A percentile compares a stretch with the other conserved stretches of the same genome.
These are phyloP conservation scores for Acanthiza pusilla DNA, from an alignment of 2,797 vertebrate species.

Conservation along the genomic window DNA sequence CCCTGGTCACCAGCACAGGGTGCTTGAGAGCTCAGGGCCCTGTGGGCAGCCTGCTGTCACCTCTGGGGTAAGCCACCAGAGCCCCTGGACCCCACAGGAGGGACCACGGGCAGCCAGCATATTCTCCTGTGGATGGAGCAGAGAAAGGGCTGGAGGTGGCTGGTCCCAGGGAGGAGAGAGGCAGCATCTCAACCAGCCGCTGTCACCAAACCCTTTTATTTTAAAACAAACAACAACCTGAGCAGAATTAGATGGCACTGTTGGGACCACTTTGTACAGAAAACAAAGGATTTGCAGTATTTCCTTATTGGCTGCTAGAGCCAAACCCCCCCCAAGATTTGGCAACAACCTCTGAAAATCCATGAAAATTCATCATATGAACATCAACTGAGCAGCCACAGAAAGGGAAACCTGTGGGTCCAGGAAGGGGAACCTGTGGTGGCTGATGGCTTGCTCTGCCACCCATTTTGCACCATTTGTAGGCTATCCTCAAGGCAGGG, in stretches of 20 bases:
- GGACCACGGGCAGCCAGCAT: neutral
- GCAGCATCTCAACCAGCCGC: neutral
- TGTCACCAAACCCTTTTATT: neutral
- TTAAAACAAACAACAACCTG: neutral
- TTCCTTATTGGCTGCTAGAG: neutral
- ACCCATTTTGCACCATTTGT: neutral
- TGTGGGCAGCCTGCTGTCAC: neutral
- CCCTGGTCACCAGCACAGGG: neutral
- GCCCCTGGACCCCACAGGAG: rapidly evolving
- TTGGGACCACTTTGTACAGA: neutral
- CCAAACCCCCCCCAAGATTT: neutral
- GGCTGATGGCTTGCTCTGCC: rapidly evolving
- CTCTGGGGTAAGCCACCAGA: neutral
- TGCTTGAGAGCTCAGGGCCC: neutral
- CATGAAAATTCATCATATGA: rapidly evolving
- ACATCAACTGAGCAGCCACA: rapidly evolving
- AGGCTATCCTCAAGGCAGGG: neutral
- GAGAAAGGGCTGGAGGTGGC: neutral
- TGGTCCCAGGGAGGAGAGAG: neutral
- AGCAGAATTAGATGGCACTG: neutral
- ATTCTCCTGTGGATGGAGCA: neutral
- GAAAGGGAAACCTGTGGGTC: neutral
- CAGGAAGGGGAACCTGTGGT: neutral
- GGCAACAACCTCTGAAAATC: neutral
- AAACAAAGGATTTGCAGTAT: neutral